These are phyloP conservation scores for Gopherus evgoodei DNA, from an alignment of 2,113 vertebrate genomes.

Conservation along the genomic window DNA sequence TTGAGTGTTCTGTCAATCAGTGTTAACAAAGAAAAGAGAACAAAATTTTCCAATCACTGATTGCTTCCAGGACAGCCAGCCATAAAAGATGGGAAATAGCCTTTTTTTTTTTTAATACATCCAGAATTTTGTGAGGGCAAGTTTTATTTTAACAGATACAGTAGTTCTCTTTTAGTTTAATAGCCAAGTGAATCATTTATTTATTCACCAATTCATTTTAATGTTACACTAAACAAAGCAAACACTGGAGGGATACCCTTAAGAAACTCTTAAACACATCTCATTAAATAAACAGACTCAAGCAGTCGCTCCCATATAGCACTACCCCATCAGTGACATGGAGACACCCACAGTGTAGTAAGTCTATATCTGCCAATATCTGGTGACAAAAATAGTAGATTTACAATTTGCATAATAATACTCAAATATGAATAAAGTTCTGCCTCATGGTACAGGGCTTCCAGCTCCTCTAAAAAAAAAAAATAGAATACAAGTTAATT, in stretches of 20 bases:
- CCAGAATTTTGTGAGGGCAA: not conserved
- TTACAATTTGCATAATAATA: not conserved
- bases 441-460: not conserved
- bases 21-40: not conserved
- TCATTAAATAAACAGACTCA: not conserved
- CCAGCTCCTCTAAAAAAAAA: not conserved
- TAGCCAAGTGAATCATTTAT: not conserved
- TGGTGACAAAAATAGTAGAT: not conserved
- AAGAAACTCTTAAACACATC: not conserved
- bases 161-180: not conserved
- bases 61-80: not conserved
- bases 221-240: slow-evolving; percentile 7
- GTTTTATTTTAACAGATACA: not conserved
- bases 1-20: not conserved
- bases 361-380: not conserved
- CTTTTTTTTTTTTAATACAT: not conserved
- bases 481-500: not conserved
- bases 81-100: not conserved
- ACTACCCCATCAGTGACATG: not conserved
- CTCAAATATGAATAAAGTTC: not conserved
- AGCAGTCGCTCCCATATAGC: not conserved
- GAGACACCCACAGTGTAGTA: not conserved
- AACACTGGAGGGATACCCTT: not conserved
- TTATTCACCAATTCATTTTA: not conserved
- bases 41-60: not conserved